These are phyloP conservation scores for Sus scrofa DNA, from an alignment of 2,113 vertebrate genomes.

Conservation along the genomic window T2T-Sscrofa CM000822.6:51435501-51436000, in stretches of 20 bases:
- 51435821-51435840: background rate
- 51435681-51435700: background rate
- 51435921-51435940: background rate
- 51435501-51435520: background rate
- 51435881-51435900: background rate
- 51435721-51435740: conserved; percentile 32
- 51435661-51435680: background rate
- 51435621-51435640: background rate
- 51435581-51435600: background rate
- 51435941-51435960: conserved; percentile 17
- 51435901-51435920: background rate
- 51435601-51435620: background rate
- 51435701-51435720: background rate
- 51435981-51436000: background rate
- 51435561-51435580: background rate
- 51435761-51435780: conserved; percentile 30
- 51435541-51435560: background rate
- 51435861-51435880: background rate
- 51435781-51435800: background rate
- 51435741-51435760: background rate
- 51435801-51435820: background rate
- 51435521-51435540: background rate
- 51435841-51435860: conserved; percentile 19
- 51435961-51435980: conserved; percentile 15
- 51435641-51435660: background rate